phyloP scores from a whole-genome alignment of 2,797 vertebrate species.

The Acrossocheilus wenchowensis region DNA sequence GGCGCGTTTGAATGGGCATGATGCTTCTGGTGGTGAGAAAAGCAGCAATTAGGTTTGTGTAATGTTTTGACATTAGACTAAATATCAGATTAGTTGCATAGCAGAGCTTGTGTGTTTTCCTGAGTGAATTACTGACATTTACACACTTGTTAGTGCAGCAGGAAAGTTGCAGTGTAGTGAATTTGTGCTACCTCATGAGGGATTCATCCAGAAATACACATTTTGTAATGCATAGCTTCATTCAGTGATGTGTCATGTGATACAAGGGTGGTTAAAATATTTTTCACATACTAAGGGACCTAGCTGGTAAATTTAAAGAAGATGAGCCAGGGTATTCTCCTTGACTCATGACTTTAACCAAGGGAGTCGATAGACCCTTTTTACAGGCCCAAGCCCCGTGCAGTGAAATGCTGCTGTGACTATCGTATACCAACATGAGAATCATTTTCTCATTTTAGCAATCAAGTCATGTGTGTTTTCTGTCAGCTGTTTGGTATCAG shows the following conservation, averaged over 20 bases:
- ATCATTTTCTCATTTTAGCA: not conserved
- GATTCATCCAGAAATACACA: not conserved
- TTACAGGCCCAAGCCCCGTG: too few relatives aligned
- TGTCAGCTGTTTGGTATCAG: not conserved
- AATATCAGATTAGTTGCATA: slow-evolving; percentile 11
- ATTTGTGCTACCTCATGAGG: not conserved
- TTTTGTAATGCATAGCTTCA: slow-evolving; percentile 9
- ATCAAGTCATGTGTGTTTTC: not conserved
- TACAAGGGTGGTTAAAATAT: not conserved
- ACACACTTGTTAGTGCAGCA: slow-evolving; percentile 15
- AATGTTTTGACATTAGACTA: slow-evolving; percentile 23
- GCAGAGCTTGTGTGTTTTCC: slow-evolving; percentile 12
- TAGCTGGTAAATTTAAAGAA: not conserved
- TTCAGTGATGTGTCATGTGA: not conserved
- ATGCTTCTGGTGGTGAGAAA: slow-evolving; percentile 1
- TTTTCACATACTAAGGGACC: not conserved
- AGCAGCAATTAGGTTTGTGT: not conserved
- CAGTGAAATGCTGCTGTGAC: not conserved
- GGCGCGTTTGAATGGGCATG: slow-evolving; percentile 5
- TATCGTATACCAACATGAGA: not conserved
- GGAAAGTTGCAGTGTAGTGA: slow-evolving; percentile 5
- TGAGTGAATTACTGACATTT: slow-evolving; percentile 32
- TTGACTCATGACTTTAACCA: not conserved
- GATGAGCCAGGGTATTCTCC: not conserved
- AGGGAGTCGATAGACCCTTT: not conserved